phyloP scores from a whole-genome alignment of 2,113 vertebrate species.

The Phyllostomus hastatus region DNA sequence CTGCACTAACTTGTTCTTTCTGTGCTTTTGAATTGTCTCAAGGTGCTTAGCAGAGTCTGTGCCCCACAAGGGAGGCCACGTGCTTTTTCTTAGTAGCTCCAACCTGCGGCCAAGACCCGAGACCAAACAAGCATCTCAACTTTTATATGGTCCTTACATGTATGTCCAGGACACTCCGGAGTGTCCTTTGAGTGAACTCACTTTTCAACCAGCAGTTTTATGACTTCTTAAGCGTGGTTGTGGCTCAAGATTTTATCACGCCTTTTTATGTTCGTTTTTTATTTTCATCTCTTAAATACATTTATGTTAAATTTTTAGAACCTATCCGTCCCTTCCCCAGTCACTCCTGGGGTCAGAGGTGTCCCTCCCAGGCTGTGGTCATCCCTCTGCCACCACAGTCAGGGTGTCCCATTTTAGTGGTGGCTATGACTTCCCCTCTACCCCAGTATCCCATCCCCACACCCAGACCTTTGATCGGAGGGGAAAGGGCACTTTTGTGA shows the following conservation, averaged over 20 bases:
- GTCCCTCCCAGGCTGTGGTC: neutral
- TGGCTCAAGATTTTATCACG: neutral
- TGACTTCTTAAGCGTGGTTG: neutral
- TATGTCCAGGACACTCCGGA: neutral
- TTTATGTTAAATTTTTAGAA: neutral
- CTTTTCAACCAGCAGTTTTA: neutral
- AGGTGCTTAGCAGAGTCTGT: neutral
- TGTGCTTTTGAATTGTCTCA: neutral
- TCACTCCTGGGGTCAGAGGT: neutral
- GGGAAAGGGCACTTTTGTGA: neutral
- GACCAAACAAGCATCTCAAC: neutral
- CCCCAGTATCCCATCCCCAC: neutral
- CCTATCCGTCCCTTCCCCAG: neutral
- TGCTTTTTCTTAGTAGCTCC: too few relatives aligned
- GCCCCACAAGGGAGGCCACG: neutral
- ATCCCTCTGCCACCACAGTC: neutral
- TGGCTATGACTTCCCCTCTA: neutral
- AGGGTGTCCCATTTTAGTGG: neutral
- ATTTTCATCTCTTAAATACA: neutral
- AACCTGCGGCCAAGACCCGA: neutral
- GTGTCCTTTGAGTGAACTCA: neutral
- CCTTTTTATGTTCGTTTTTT: neutral
- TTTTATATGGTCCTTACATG: neutral
- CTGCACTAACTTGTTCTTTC: neutral
- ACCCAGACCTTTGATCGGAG: neutral